Evolutionary conservation across 2,797 vertebrate species (phyloP).

Genomic region (Dermochelys coriacea): DNA sequence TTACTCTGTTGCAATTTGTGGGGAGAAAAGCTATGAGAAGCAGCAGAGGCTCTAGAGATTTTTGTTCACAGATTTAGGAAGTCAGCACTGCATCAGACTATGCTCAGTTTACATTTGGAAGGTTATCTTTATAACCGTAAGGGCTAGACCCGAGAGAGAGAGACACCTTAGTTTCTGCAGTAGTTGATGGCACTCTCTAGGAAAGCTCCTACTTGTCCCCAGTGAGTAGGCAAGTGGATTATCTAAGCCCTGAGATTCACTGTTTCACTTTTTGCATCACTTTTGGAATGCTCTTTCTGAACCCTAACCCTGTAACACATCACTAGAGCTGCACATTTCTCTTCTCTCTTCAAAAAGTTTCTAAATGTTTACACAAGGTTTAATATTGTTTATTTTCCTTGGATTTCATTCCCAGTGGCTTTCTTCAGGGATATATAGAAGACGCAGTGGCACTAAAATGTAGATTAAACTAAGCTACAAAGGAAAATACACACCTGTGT

Average conservation of each 20-base stretch:
- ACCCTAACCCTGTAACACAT: constrained; percentile 51
- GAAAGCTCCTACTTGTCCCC: constrained; percentile 17
- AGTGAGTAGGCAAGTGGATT: not conserved
- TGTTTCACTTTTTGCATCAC: no score
- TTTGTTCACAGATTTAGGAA: not conserved
- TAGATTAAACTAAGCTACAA: constrained; percentile 9
- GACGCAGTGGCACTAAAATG: constrained; percentile 4
- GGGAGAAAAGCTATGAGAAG: not conserved
- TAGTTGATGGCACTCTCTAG: not conserved
- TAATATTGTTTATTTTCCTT: constrained; percentile 67
- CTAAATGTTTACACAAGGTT: constrained; percentile 67
- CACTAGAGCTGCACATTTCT: constrained; percentile 56
- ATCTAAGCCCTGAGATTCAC: not conserved
- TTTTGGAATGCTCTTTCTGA: no score
- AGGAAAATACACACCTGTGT: constrained; percentile 28
- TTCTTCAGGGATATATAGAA: constrained; percentile 59
- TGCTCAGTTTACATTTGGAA: not conserved
- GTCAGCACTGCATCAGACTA: not conserved
- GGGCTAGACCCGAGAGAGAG: not conserved
- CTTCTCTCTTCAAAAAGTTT: constrained; percentile 59
- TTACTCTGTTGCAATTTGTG: not conserved
- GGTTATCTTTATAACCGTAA: not conserved
- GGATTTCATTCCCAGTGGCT: constrained; percentile 40
- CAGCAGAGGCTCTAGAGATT: not conserved
- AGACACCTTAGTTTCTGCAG: not conserved